These are phyloP conservation scores for Urechis unicinctus DNA, from an alignment of 2,888 invertebrate genomes.

Conservation along the genomic window DNA sequence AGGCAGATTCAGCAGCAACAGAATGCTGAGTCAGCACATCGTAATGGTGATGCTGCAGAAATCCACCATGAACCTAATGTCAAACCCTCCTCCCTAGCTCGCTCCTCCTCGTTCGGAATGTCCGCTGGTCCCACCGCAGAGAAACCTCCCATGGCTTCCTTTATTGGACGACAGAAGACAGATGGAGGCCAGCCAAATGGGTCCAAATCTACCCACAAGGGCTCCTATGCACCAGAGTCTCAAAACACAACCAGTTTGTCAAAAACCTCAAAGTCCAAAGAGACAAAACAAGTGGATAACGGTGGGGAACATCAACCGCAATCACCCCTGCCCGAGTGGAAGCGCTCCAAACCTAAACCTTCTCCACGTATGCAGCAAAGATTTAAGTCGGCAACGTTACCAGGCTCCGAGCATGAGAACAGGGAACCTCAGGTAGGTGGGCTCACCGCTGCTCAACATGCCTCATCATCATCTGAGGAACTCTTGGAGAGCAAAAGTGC, in stretches of 20 bases:
- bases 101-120: slow-evolving; percentile 39
- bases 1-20: background rate
- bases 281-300: background rate
- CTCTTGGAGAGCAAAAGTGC: slow-evolving; percentile 7
- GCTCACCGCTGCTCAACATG: slow-evolving; percentile 12
- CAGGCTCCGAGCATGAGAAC: background rate
- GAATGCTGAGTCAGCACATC: too few relatives aligned
- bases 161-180: slow-evolving; percentile 25
- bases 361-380: slow-evolving; percentile 10
- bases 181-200: background rate
- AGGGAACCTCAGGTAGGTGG: background rate
- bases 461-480: slow-evolving; percentile 17
- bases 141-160: slow-evolving; percentile 32
- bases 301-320: background rate
- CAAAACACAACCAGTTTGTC: too few relatives aligned
- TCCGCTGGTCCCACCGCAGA: slow-evolving; percentile 16
- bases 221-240: too few relatives aligned
- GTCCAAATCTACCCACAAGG: background rate
- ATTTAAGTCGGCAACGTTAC: background rate
- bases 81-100: slow-evolving; percentile 41
- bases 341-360: slow-evolving; percentile 11
- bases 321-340: slow-evolving; percentile 13
- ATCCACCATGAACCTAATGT: slow-evolving; percentile 33
- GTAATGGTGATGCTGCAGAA: background rate
- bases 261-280: too few relatives aligned